phyloP scores from a whole-genome alignment of 2,797 vertebrate species.

The Lacerta viridis region DNA sequence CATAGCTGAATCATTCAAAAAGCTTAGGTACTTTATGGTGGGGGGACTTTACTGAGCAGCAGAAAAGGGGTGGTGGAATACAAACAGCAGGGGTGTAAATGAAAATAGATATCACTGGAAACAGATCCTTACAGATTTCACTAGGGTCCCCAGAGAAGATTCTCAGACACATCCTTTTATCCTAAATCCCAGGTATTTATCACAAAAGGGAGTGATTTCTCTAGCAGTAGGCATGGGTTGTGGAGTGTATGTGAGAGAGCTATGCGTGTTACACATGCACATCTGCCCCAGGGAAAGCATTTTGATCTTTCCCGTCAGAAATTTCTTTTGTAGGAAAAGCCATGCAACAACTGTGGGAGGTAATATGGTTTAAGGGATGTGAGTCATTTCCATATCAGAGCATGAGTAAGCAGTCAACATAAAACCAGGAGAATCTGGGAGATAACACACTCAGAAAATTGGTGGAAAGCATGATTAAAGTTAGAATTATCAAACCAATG shows the following conservation, averaged over 20 bases:
- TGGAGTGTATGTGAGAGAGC: background rate
- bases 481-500: background rate
- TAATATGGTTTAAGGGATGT: background rate
- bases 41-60: background rate
- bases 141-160: background rate
- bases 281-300: background rate
- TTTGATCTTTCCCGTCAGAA: background rate
- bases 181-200: too few species aligned
- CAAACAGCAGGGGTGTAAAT: background rate
- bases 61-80: background rate
- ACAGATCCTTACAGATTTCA: background rate
- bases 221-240: background rate
- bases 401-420: background rate
- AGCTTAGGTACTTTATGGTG: background rate
- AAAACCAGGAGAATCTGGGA: background rate
- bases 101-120: background rate
- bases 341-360: too few species aligned
- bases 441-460: background rate
- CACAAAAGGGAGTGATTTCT: background rate
- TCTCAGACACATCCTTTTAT: background rate
- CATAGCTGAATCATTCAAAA: background rate
- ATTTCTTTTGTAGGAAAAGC: background rate
- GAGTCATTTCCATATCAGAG: background rate
- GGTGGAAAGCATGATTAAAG: background rate
- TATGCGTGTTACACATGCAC: background rate